These are phyloP conservation scores for Macquaria australasica DNA, from an alignment of 2,113 vertebrate genomes.

Conservation along the genomic window DNA sequence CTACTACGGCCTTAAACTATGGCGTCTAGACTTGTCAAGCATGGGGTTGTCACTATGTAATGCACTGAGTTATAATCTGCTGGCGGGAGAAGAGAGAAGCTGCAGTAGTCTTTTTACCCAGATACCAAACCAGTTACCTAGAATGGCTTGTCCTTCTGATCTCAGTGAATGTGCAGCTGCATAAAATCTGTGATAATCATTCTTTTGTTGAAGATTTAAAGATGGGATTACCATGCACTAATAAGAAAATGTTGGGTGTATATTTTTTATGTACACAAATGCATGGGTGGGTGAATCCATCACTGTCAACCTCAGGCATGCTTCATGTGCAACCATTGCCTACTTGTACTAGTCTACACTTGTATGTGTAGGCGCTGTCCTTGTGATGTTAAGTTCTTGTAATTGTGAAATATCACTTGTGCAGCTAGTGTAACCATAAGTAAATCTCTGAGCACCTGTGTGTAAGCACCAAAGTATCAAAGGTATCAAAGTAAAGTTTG, in stretches of 20 bases:
- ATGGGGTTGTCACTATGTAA: conserved; percentile 4
- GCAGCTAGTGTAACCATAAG: conserved; percentile 24
- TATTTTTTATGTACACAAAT: conserved; percentile 58
- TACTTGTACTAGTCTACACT: conserved; percentile 48
- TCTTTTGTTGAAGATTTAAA: conserved; percentile 50
- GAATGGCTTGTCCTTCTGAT: conserved; percentile 35
- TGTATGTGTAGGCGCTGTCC: conserved; percentile 33
- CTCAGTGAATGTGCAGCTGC: conserved; percentile 15
- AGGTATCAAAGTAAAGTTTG: background rate
- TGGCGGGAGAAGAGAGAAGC: conserved; percentile 33
- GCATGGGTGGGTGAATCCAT: conserved; percentile 55
- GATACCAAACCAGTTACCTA: conserved; percentile 25
- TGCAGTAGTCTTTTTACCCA: conserved; percentile 30
- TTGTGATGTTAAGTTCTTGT: conserved; percentile 35
- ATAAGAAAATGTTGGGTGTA: conserved; percentile 17
- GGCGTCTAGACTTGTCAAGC: conserved; percentile 33
- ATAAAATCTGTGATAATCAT: conserved; percentile 18
- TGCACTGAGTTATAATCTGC: conserved; percentile 41
- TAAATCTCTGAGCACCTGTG: conserved; percentile 30
- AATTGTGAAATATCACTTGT: conserved; percentile 42
- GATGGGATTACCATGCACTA: conserved; percentile 38
- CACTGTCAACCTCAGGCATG: conserved; percentile 53
- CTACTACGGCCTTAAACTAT: conserved; percentile 27
- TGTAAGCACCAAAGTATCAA: conserved; percentile 20
- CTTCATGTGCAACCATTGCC: conserved; percentile 31